A percentile compares a stretch with the other conserved stretches of the same genome.
Evolutionary conservation across 1,140 invertebrate genomes (phyloP).

Genomic region (Dolichoris vasculosae): DNA sequence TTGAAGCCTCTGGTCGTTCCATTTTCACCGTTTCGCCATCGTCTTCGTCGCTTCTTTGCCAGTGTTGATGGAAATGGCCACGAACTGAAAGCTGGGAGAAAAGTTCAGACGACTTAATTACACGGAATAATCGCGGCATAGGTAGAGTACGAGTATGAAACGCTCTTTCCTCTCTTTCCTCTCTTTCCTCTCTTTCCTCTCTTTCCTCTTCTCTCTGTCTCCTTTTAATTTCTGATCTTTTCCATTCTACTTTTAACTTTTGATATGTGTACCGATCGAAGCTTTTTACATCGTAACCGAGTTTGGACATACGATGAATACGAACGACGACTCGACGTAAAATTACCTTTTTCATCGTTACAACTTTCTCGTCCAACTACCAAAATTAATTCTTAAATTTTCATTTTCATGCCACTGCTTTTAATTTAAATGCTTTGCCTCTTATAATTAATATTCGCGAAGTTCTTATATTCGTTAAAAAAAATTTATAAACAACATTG

Average conservation of each 20-base stretch:
- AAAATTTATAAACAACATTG: too few species aligned
- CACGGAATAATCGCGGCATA: constrained; percentile 72
- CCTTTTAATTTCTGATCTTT: neutral
- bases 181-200: neutral
- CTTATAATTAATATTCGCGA: too few species aligned
- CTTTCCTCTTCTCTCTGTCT: neutral
- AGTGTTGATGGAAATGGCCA: neutral
- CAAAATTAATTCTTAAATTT: neutral
- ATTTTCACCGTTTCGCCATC: constrained; percentile 23
- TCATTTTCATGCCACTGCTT: neutral
- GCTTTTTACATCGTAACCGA: neutral
- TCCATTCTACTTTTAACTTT: constrained; percentile 3
- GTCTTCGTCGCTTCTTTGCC: neutral
- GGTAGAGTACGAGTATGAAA: constrained; percentile 46
- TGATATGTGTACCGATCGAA: constrained; percentile 28
- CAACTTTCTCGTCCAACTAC: neutral
- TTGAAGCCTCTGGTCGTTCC: too few species aligned
- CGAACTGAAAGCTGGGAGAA: constrained; percentile 58
- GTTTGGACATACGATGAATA: neutral
- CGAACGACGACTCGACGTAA: neutral
- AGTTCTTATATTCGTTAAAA: too few species aligned
- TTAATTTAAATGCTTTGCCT: too few species aligned
- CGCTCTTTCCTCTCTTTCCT: constrained; percentile 51
- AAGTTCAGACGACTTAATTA: constrained; percentile 74
- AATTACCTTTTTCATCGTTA: neutral